Evolutionary conservation across 2,113 vertebrate species (phyloP).

Genomic region (Ciconia boyciana): DNA sequence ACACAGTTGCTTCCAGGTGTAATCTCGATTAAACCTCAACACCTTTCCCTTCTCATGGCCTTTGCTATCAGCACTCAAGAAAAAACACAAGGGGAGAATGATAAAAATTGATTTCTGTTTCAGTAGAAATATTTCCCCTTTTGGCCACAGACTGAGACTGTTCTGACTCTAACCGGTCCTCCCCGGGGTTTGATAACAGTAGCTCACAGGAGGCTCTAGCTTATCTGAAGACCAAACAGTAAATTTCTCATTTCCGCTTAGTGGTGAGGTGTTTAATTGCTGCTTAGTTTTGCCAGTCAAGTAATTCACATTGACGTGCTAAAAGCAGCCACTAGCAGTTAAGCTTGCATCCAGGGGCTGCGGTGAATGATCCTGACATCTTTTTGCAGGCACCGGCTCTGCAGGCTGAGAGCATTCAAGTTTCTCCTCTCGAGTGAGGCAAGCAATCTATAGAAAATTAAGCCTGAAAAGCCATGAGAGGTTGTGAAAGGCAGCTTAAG

Average conservation of each 20-base stretch:
- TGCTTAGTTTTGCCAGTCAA: constrained; percentile 79
- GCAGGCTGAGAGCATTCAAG: constrained; percentile 68
- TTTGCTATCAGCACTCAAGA: neutral
- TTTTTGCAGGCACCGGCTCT: constrained; percentile 63
- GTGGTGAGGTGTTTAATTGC: constrained; percentile 78
- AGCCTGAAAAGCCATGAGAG: constrained; percentile 74
- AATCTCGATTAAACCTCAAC: neutral
- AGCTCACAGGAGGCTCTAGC: constrained; percentile 51
- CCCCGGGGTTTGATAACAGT: constrained; percentile 46
- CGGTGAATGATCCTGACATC: constrained; percentile 75
- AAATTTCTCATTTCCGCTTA: constrained; percentile 81
- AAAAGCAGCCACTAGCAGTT: constrained; percentile 78
- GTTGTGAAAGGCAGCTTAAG: constrained; percentile 1
- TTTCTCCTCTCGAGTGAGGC: constrained; percentile 81
- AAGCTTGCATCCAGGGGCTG: constrained; percentile 56
- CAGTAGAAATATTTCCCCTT: constrained; percentile 24
- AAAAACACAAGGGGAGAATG: neutral
- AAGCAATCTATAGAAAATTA: constrained; percentile 86
- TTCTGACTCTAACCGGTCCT: constrained; percentile 19
- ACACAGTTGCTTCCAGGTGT: neutral
- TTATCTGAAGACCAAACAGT: constrained; percentile 75
- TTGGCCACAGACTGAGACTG: neutral
- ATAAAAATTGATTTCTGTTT: constrained; percentile 48
- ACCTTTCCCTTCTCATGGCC: neutral
- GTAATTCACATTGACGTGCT: constrained; percentile 78